Percentiles rank a stretch among this genome's conserved stretches.
These are phyloP conservation scores for Bembecia ichneumoniformis DNA, from an alignment of 2,888 invertebrate species.

Conservation along the genomic window DNA sequence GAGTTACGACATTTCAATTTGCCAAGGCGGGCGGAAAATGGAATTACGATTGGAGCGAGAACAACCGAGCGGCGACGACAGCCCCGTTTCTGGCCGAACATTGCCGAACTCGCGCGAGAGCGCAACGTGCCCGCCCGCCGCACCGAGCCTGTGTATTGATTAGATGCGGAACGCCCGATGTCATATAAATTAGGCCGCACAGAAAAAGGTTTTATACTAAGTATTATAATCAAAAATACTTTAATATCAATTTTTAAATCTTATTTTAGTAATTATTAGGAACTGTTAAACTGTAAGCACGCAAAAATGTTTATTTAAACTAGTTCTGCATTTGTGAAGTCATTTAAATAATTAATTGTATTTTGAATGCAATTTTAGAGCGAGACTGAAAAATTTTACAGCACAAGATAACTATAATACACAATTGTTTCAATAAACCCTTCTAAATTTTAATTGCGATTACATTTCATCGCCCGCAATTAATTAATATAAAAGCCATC, in stretches of 20 bases:
- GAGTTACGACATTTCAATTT: constrained; percentile 75
- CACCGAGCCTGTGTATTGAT: constrained; percentile 67
- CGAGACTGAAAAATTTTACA: too few species aligned
- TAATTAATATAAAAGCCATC: constrained; percentile 1
- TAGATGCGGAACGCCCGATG: constrained; percentile 71
- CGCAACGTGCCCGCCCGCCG: constrained; percentile 47
- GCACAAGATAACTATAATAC: too few species aligned
- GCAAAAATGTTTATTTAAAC: too few species aligned
- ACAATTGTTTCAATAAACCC: too few species aligned
- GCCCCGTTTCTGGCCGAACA: constrained; percentile 24
- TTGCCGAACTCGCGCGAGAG: constrained; percentile 34
- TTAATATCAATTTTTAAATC: background rate
- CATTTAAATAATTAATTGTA: too few species aligned
- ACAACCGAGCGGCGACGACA: constrained; percentile 45
- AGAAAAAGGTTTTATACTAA: constrained; percentile 50
- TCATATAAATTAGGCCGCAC: constrained; percentile 70
- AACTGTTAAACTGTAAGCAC: too few species aligned
- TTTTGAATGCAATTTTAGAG: too few species aligned
- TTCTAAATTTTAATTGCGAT: background rate
- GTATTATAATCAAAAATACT: constrained; percentile 10
- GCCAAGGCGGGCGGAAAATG: constrained; percentile 74
- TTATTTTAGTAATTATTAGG: too few species aligned
- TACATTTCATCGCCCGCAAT: background rate
- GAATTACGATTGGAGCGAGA: constrained; percentile 72
- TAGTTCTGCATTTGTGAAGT: too few species aligned